Conservation (phyloP, 1,140 invertebrate genomes). For the Drepana arcuata region DNA sequence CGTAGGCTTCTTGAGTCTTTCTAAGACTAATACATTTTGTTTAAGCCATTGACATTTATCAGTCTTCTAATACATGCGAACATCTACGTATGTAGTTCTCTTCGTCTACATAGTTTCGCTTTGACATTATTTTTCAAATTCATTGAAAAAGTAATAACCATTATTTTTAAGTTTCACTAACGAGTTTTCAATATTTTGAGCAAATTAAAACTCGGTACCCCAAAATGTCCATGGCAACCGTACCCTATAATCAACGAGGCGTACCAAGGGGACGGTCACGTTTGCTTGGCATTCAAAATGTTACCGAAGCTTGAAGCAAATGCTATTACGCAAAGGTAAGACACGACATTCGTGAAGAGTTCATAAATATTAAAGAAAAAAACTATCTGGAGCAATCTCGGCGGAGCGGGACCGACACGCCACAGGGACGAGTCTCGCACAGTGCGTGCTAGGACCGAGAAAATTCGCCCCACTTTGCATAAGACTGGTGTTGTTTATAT, state of each 20-base stretch:
- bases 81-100: no score
- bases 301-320: conserved; percentile 40
- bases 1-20: no score
- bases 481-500: conserved; percentile 54
- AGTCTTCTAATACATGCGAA: no score
- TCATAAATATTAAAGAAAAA: conserved; percentile 65
- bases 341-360: conserved; percentile 40
- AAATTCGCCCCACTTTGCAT: conserved; percentile 53
- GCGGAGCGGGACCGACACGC: conserved; percentile 35
- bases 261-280: conserved; percentile 25
- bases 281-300: conserved; percentile 41
- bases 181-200: no score
- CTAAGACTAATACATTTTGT: conserved; percentile 1
- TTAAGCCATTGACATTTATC: no score
- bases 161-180: no score
- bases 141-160: no score
- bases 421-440: conserved; percentile 50
- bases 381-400: conserved; percentile 56
- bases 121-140: no score
- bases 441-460: conserved; percentile 39
- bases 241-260: conserved; percentile 18
- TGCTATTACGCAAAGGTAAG: conserved; percentile 51
- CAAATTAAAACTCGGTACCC: no score
- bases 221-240: no score
- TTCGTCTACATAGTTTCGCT: no score